Evolutionary conservation across 2,797 vertebrate species (phyloP).

Genomic region (Epinephelus coioides): DNA sequence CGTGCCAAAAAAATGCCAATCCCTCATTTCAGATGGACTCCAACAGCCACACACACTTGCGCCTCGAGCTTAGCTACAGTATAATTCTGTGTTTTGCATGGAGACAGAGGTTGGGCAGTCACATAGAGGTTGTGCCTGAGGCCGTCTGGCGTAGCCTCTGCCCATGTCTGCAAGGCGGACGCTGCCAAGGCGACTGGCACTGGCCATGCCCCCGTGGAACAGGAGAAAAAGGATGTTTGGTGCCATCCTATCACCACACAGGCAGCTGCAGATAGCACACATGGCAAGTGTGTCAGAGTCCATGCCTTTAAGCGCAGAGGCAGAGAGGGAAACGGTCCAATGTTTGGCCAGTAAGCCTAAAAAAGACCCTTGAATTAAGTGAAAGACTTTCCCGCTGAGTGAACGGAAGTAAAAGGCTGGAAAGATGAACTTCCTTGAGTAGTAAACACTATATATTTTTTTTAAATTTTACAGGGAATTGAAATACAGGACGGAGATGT

Average conservation of each 20-base stretch:
- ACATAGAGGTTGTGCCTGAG: slow-evolving; percentile 71
- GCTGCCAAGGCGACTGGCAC: slow-evolving; percentile 78
- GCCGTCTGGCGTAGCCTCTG: slow-evolving; percentile 71
- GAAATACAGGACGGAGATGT: slow-evolving; percentile 42
- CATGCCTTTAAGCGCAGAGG: slow-evolving; percentile 71
- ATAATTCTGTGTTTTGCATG: slow-evolving; percentile 55
- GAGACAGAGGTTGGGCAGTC: slow-evolving; percentile 73
- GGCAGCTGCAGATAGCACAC: slow-evolving; percentile 79
- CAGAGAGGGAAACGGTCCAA: slow-evolving; percentile 47
- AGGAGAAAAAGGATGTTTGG: slow-evolving; percentile 57
- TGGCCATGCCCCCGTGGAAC: slow-evolving; percentile 51
- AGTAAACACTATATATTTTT: slow-evolving; percentile 54
- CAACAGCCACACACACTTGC: slow-evolving; percentile 24
- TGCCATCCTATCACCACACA: slow-evolving; percentile 81
- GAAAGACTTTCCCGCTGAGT: slow-evolving; percentile 49
- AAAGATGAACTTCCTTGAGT: slow-evolving; percentile 55
- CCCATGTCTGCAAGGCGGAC: slow-evolving; percentile 56
- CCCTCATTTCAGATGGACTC: slow-evolving; percentile 51
- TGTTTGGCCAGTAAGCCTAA: slow-evolving; percentile 48
- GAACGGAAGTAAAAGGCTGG: slow-evolving; percentile 36
- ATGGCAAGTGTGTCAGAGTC: slow-evolving; percentile 65
- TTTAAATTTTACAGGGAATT: slow-evolving; percentile 47
- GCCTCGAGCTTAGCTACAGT: slow-evolving; percentile 54
- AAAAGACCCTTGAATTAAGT: slow-evolving; percentile 51
- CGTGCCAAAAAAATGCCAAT: slow-evolving; percentile 71